phyloP scores from a whole-genome alignment of 2,888 invertebrate species.

The Catotricha subobsoleta region DNA sequence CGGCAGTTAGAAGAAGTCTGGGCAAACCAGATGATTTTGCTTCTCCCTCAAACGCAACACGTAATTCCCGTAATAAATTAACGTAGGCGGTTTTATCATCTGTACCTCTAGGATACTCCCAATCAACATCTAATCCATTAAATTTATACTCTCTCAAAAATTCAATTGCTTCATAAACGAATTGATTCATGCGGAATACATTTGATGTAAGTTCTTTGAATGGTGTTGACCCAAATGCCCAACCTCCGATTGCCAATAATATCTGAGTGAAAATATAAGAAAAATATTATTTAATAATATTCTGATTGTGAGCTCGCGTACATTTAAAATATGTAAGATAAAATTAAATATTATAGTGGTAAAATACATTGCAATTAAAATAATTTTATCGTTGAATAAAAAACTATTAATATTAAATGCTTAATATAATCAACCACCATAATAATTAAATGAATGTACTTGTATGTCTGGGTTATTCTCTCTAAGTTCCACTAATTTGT shows the following conservation, averaged over 20 bases:
- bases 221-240: constrained; percentile 90
- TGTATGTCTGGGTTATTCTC: constrained; percentile 78
- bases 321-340: too few species aligned
- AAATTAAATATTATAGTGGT: too few species aligned
- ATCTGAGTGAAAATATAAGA: too few species aligned
- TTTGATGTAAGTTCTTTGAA: constrained; percentile 84
- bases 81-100: constrained; percentile 75
- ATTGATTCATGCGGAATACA: constrained; percentile 85
- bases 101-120: constrained; percentile 84
- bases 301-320: too few species aligned
- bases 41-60: constrained; percentile 81
- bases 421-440: background rate
- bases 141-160: constrained; percentile 81
- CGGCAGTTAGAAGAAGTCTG: constrained; percentile 61
- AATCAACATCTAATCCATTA: constrained; percentile 82
- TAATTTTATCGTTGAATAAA: too few species aligned
- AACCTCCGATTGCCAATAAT: constrained; percentile 78
- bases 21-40: constrained; percentile 75
- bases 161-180: constrained; percentile 87
- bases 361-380: too few species aligned
- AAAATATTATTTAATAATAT: too few species aligned
- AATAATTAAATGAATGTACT: constrained; percentile 32
- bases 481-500: constrained; percentile 64
- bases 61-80: constrained; percentile 62
- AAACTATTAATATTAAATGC: too few species aligned